Evolutionary conservation across 2,888 invertebrate genomes (phyloP).

Genomic region (Apamea anceps): DNA sequence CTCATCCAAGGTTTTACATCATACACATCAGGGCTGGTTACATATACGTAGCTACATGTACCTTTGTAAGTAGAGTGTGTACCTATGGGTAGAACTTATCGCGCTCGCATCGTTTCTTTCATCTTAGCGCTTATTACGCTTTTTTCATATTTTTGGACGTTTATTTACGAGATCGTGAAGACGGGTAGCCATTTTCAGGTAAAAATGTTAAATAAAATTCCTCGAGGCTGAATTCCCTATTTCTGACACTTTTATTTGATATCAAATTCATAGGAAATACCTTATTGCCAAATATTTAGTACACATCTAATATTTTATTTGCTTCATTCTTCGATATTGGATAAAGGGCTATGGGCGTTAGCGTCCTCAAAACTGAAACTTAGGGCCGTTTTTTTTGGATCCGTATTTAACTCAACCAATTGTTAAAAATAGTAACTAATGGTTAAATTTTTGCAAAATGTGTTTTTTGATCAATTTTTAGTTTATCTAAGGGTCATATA

Average conservation of each 20-base stretch:
- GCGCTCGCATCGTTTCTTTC: slow-evolving; percentile 45
- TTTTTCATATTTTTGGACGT: slow-evolving; percentile 47
- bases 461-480: too few species aligned
- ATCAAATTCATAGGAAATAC: slow-evolving; percentile 38
- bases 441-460: too few species aligned
- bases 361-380: too few species aligned
- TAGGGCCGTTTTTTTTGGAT: too few species aligned
- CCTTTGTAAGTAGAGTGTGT: not conserved
- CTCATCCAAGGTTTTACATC: slow-evolving; percentile 3
- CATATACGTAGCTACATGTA: not conserved
- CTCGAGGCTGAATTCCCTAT: slow-evolving; percentile 23
- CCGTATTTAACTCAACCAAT: too few species aligned
- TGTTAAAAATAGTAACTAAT: too few species aligned
- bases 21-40: slow-evolving; percentile 10
- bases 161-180: slow-evolving; percentile 47
- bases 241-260: slow-evolving; percentile 54
- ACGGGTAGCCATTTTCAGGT: slow-evolving; percentile 47
- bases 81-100: slow-evolving; percentile 24
- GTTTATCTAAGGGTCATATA: too few species aligned
- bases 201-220: slow-evolving; percentile 56
- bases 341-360: not conserved
- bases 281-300: slow-evolving; percentile 47
- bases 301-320: slow-evolving; percentile 33
- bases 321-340: not conserved
- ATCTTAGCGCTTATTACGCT: slow-evolving; percentile 47